These are phyloP conservation scores for Amphipyra berbera DNA, from an alignment of 2,888 invertebrate genomes.

Conservation along the genomic window DNA sequence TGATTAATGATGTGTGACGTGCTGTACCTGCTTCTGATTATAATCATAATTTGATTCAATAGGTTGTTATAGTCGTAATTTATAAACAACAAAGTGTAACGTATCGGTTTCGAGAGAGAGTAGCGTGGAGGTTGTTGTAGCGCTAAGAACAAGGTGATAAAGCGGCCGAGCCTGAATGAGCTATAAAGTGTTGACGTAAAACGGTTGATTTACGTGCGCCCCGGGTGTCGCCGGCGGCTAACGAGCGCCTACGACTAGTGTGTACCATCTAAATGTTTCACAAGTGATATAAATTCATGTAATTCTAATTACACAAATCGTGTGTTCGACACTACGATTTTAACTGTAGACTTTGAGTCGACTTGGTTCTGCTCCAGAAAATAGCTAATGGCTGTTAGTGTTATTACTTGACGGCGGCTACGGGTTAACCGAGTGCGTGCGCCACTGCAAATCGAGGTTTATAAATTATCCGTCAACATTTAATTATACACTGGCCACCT, in stretches of 20 bases:
- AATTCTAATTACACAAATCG: slow-evolving; percentile 50
- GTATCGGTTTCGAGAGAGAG: slow-evolving; percentile 47
- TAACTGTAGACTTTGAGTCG: slow-evolving; percentile 47
- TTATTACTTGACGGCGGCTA: slow-evolving; percentile 44
- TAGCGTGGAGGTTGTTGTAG: slow-evolving; percentile 59
- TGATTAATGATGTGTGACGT: slow-evolving; percentile 58
- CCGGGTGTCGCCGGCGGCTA: slow-evolving; percentile 66
- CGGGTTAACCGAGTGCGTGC: slow-evolving; percentile 56
- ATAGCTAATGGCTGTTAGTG: slow-evolving; percentile 53
- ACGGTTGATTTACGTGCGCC: slow-evolving; percentile 71
- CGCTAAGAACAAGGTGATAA: slow-evolving; percentile 72
- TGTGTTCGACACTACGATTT: slow-evolving; percentile 42
- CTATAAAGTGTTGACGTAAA: slow-evolving; percentile 76
- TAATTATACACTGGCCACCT: slow-evolving; percentile 69
- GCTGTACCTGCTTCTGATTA: slow-evolving; percentile 43
- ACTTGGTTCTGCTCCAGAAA: slow-evolving; percentile 65
- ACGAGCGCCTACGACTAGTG: slow-evolving; percentile 57
- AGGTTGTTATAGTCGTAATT: slow-evolving; percentile 48
- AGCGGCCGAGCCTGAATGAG: slow-evolving; percentile 70
- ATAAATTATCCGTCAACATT: slow-evolving; percentile 74
- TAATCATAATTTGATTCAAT: slow-evolving; percentile 59
- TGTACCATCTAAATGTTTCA: slow-evolving; percentile 49
- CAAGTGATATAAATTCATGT: slow-evolving; percentile 38
- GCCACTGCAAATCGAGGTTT: slow-evolving; percentile 63
- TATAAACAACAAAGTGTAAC: slow-evolving; percentile 50